These are phyloP conservation scores for Phoeniculus purpureus DNA, from an alignment of 2,797 vertebrate genomes.

Conservation along the genomic window DNA sequence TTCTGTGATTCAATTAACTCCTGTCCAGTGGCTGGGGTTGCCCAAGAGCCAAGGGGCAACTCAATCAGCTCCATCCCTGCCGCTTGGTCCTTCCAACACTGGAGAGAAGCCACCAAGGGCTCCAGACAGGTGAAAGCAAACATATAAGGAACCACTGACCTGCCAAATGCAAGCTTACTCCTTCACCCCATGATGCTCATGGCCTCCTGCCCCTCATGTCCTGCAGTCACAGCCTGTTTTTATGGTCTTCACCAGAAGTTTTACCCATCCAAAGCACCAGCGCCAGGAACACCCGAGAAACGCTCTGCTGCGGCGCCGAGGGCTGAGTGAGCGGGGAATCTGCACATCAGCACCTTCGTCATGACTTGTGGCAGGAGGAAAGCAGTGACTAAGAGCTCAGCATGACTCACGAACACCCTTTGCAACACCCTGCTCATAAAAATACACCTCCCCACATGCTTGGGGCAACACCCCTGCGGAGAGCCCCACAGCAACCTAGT, in stretches of 20 bases:
- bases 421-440: background rate
- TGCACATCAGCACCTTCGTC: background rate
- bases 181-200: background rate
- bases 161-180: background rate
- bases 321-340: background rate
- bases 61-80: background rate
- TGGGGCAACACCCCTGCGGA: fast-evolving
- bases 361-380: conserved; percentile 26
- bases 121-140: background rate
- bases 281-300: fast-evolving
- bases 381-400: conserved; percentile 18
- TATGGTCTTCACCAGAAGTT: background rate
- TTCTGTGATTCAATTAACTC: background rate
- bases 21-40: background rate
- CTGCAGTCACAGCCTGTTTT: background rate
- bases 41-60: background rate
- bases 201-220: background rate
- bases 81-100: fast-evolving
- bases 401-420: conserved; percentile 40
- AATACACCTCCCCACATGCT: background rate
- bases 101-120: background rate
- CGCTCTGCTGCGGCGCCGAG: fast-evolving
- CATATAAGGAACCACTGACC: background rate
- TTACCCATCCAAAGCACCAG: fast-evolving
- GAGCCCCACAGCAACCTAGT: fast-evolving